Evolutionary conservation across 2,888 invertebrate species (phyloP).

Genomic region (Amphipyra berbera): DNA sequence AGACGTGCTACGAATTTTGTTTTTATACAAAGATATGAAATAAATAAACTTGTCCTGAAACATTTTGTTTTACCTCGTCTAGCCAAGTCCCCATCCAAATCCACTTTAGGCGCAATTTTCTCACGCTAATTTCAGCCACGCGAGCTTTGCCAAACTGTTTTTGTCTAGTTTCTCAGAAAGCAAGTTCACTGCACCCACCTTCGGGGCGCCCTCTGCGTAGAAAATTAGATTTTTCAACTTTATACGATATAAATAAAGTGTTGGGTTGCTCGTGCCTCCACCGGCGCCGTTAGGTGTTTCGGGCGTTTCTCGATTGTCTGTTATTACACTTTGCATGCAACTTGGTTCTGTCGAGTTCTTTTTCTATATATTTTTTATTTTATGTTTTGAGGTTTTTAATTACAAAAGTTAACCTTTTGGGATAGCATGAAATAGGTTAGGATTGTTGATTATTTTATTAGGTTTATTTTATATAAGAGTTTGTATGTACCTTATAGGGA

Average conservation of each 20-base stretch:
- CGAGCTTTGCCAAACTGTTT: conserved; percentile 79
- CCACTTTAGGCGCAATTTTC: conserved; percentile 63
- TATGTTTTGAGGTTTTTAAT: conserved; percentile 52
- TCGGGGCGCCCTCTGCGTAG: conserved; percentile 71
- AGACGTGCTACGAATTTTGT: conserved; percentile 3
- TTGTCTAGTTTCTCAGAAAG: conserved; percentile 78
- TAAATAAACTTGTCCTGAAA: conserved; percentile 15
- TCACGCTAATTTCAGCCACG: conserved; percentile 78
- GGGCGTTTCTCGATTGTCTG: conserved; percentile 57
- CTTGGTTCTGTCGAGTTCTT: conserved; percentile 47
- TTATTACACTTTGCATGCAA: conserved; percentile 59
- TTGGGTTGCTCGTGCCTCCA: conserved; percentile 35
- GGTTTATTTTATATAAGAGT: conserved; percentile 2
- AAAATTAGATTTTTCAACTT: conserved; percentile 71
- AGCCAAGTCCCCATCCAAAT: conserved; percentile 48
- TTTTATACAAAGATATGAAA: conserved; percentile 11
- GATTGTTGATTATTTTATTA: conserved; percentile 11
- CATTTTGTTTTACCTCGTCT: conserved; percentile 44
- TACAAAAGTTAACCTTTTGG: conserved; percentile 30
- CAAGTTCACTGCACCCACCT: conserved; percentile 78
- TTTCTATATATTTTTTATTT: conserved; percentile 25
- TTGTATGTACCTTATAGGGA: too few species aligned
- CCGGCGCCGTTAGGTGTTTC: conserved; percentile 52
- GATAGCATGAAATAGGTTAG: conserved; percentile 18
- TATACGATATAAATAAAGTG: conserved; percentile 50